Base-by-base conservation (phyloP, 2,113 vertebrate species). In the Bombycilla garrulus region DNA sequence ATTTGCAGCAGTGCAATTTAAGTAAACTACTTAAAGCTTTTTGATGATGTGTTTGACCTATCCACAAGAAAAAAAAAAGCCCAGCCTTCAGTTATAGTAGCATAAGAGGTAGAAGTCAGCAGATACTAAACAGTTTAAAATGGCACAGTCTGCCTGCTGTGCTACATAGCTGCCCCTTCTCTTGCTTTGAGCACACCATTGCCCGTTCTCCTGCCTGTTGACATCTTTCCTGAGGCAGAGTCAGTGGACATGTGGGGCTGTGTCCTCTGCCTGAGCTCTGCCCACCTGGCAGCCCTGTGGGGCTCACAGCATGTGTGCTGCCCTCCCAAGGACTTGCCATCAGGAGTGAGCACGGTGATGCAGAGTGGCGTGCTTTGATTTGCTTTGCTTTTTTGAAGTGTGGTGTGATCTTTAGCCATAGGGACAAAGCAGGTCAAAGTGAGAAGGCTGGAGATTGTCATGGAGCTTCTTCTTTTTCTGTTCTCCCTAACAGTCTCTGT, bases 11-110 rank as follows among this genome's bases (percentile, higher is more conserved):
- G 64, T 92, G 60, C 58, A 82, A 42, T 95, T 61, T 93, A 96
- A 92, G 9, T 87, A 94, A 42, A 82, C 92, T 97, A 66, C 57
- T 94, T 80, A 90, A 89, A 94, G 86, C 24, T 88, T 57, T 76
- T 97, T 91, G 79, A 60, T 93, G 31, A 78, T 96, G 72, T 28
- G 44, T 88, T 79, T 90, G 82, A 81, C 72, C 61, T 96, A 72
- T 86, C 50, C 51, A 64, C 33, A 60, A 20, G 54, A 29, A 28
- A 66, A 64, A 25, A 57, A 67, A 60, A 47, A n/a, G n/a, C 33
- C 45, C 86, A 48, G 70, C 74, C 38, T 85, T 91, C 48, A 64
- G 21, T 80, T 73, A 9, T 12, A 82, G 36, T 57, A 69, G 77
- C 61, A 57, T 51, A 40, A 0, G 7, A 58, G 67, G 64, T 14